Evolutionary conservation across 2,888 invertebrate species (phyloP).

Genomic region (Tricholauxania praeusta): DNA sequence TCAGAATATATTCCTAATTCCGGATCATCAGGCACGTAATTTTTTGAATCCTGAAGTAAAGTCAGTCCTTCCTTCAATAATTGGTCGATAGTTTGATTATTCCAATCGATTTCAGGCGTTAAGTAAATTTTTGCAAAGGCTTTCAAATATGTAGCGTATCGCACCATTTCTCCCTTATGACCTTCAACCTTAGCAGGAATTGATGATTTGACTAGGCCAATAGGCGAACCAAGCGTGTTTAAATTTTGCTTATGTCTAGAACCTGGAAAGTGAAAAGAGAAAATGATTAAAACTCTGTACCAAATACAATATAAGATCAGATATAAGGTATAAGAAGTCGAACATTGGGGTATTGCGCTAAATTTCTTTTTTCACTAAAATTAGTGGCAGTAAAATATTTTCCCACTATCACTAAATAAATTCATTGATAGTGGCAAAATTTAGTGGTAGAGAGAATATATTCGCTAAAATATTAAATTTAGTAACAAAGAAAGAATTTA

Average conservation of each 20-base stretch:
- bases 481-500: too few relatives aligned
- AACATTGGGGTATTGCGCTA: too few relatives aligned
- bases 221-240: conserved; percentile 51
- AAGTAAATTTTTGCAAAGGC: conserved; percentile 60
- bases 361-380: too few relatives aligned
- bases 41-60: conserved; percentile 51
- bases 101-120: conserved; percentile 59
- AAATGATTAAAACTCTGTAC: neutral
- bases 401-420: too few relatives aligned
- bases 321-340: too few relatives aligned
- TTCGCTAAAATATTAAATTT: too few relatives aligned
- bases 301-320: too few relatives aligned
- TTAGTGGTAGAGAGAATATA: too few relatives aligned
- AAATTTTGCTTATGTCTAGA: conserved; percentile 31
- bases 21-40: conserved; percentile 28
- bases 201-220: conserved; percentile 54
- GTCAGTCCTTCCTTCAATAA: conserved; percentile 58
- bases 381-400: too few relatives aligned
- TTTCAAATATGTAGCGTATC: conserved; percentile 57
- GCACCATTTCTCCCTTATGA: conserved; percentile 47
- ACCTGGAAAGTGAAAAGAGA: conserved; percentile 30
- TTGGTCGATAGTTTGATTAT: conserved; percentile 54
- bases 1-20: conserved; percentile 53
- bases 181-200: conserved; percentile 44
- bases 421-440: too few relatives aligned